Evolutionary conservation across 2,888 invertebrate species (phyloP), one percentile per base, ranked within the genome.

Genomic region (Eutolmus rufibarbis): DNA sequence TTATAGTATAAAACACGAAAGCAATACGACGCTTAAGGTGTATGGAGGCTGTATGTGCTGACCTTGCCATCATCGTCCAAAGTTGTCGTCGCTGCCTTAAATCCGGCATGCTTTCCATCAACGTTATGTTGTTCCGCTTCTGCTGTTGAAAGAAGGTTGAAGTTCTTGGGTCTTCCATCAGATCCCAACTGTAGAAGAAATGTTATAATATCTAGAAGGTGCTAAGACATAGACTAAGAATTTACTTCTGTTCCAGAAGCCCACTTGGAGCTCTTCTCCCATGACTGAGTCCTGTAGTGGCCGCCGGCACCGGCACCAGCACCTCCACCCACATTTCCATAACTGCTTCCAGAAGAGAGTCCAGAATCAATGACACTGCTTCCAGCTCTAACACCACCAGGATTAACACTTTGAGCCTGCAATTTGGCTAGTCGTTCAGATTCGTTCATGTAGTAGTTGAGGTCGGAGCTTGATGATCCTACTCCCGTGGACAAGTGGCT

Each of bases 1-100:
- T 57, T 23, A 19, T 19, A 66, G 19, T 66, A 23, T n/a, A 66
- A 28, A n/a, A 66, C 66, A 66, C 8, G 23, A 14, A 14, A 66
- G 19, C 1, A 23, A 76, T 31, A n/a, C 4, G 5, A 9, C 34
- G 34, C 8, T 82, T 89, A 88, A 51, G 87, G 88, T 87, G 92
- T 91, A 89, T 92, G 92, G 40, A 94, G 93, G 89, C 94, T 94
- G 91, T 94, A 94, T 89, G 93, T 94, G 89, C 94, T 93, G 51
- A 95, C 90, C 91, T 94, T 95, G 89, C 95, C 95, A 89, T 95
- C 94, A 90, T 95, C 94, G 89, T 95, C 95, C 14, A 95, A 92
- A 2, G 94, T 94, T 16, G 95, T 94, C 16, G 94, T 93, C 14
- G 95, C 94, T 76, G 93, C 92, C 88, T 94, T 94, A 90, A 92